Base-by-base conservation (phyloP, 1,140 invertebrate species). In the Zaprionus camerounensis region DNA sequence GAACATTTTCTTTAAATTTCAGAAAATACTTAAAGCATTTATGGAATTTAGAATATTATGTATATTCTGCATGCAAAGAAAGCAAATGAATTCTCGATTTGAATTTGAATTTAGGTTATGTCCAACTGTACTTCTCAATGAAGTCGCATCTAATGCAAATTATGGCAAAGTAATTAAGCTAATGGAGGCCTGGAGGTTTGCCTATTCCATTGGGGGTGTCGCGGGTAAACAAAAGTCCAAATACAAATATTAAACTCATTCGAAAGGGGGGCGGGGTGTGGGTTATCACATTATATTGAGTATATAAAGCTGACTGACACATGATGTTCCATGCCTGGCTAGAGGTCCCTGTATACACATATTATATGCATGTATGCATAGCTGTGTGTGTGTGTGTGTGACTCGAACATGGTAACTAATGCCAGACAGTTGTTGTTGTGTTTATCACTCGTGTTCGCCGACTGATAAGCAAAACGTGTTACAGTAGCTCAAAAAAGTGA, bases 131-230 rank as follows among this genome's bases (percentile, higher is more conserved):
- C 12, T 38, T 36, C 5, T 38, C 26, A 41, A 15, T 62, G 17
- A 49, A 28, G 5, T 31, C 28, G 20, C 22, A 12, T 51, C 64
- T 36, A 49, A 49, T 74, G 22, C 51, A 38, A 63, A 64, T 36
- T 20, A 65, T 56, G 38, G 57, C 41, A 65, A 65, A 76, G 44
- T 49, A 76, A 76, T 76, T 71, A 76, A 71, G 73, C 55, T 65
- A 76, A 76, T 76, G 73, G 68, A 26, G 5, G 31, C 53, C n/a
- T n/a, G 9, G 41, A 64, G 58, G 17, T 58, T 53, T 51, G 20
- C 4, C 11, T 11, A 24, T 51, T 11, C 9, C 46, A 12, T 49
- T 3, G 49, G 31, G 49, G 65, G 5, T 17, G 26, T 26, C 20
- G 15, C 22, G 20, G 28, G 61, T 41, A 75, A 71, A 59, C 41